Base-by-base conservation (phyloP, 2,797 vertebrate species). In the Halcyon badia region DNA sequence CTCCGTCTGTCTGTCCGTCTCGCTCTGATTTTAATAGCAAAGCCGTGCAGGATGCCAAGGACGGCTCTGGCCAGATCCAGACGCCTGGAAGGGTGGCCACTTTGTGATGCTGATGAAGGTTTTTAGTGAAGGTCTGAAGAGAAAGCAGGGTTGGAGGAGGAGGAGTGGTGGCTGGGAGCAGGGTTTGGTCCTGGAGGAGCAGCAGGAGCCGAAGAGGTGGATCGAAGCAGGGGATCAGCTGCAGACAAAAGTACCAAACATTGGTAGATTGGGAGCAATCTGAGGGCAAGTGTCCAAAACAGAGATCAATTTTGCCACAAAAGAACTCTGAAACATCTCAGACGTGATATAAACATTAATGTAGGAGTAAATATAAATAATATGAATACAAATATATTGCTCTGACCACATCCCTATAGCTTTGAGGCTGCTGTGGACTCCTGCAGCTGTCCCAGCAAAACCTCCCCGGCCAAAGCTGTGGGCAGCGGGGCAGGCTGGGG, bases 1-100 rank as follows among this genome's bases (percentile, higher is more conserved):
- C 41, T 48, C n/a, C 0, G 0, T 12, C 31, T 21, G 39, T 60
- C 44, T 48, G 52, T 44, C 79, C 0, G 1, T 41, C 81, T 46
- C 35, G 1, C n/a, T 80, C 69, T 26, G 41, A 37, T 37, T 85
- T 87, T 77, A 77, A 83, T 1, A 77, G 56, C 35, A 73, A 86
- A 94, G 57, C 11, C 5, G 14, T 41, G 54, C 52, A 54, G 14
- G n/a, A 20, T 66, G 77, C 72, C 83, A 73, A 46, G 52, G 46
- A 37, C 1, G 5, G 1, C 60, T 56, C 41, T 21, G 22, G 17
- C 30, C 54, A 72, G 58, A 30, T 57, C 75, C 41, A 91, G 49
- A 61, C 4, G 3, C 18, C 79, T 79, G 58, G 17, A 1, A 0
- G 54, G 68, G 46, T 0, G 0, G 44, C 49, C 3, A 9, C 25